Evolutionary conservation across 2,113 vertebrate species (phyloP).

Genomic region (Caranx ignobilis): DNA sequence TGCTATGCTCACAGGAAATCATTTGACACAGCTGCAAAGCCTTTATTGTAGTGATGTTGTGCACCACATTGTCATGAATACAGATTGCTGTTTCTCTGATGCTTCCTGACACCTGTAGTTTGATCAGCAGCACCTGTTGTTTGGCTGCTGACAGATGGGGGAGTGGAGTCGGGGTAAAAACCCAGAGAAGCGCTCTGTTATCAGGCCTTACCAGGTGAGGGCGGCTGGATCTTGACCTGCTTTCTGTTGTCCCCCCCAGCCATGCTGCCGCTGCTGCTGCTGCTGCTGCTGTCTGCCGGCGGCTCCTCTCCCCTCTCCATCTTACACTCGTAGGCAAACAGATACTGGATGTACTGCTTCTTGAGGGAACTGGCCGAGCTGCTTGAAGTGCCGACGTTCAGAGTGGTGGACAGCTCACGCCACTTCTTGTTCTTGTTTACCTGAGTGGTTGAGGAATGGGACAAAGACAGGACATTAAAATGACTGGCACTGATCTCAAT

Average conservation of each 20-base stretch:
- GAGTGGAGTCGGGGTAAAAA: not conserved
- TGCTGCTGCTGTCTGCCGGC: constrained; percentile 90
- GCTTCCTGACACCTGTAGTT: constrained; percentile 48
- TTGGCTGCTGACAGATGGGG: constrained; percentile 52
- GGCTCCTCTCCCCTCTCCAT: constrained; percentile 96
- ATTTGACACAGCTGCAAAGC: constrained; percentile 20
- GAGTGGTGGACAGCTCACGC: constrained; percentile 91
- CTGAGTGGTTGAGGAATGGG: constrained; percentile 72
- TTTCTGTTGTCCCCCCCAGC: constrained; percentile 90
- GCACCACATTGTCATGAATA: constrained; percentile 23
- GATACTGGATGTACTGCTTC: constrained; percentile 98
- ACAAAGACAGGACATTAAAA: constrained; percentile 1
- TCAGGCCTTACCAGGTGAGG: constrained; percentile 91
- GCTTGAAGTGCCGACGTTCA: constrained; percentile 94
- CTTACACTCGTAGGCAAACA: constrained; percentile 98
- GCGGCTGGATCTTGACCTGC: constrained; percentile 96
- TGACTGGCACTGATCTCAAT: not conserved
- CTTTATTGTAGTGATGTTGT: constrained; percentile 18
- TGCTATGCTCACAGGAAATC: not conserved
- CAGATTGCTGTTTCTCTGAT: constrained; percentile 32
- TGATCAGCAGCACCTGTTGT: constrained; percentile 61
- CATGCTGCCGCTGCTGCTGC: constrained; percentile 79
- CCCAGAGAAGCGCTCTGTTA: not conserved
- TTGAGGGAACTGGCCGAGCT: constrained; percentile 95
- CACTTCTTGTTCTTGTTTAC: constrained; percentile 99